phyloP scores from a whole-genome alignment of 2,888 invertebrate species.

The Himalopsyche kuldschensis region DNA sequence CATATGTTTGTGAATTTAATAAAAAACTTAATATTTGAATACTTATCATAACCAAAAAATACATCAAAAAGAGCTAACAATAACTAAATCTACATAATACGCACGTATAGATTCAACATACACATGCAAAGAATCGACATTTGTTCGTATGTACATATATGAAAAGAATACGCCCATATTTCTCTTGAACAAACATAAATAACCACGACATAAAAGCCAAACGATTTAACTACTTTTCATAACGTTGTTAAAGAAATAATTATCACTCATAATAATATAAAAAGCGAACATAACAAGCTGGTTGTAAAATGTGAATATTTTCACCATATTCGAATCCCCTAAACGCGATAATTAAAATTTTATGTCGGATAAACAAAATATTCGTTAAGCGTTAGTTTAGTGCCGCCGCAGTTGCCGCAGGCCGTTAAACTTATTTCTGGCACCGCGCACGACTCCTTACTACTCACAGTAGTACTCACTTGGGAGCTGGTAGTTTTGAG shows the following conservation, averaged over 20 bases:
- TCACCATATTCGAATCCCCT: background rate
- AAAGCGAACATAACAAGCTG: background rate
- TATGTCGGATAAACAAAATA: constrained; percentile 12
- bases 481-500: background rate
- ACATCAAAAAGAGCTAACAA: too few species aligned
- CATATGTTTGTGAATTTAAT: too few species aligned
- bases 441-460: background rate
- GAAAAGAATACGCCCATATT: too few species aligned
- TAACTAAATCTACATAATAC: too few species aligned
- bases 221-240: background rate
- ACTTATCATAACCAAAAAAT: too few species aligned
- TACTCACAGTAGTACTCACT: background rate
- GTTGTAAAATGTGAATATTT: background rate
- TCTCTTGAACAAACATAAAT: too few species aligned
- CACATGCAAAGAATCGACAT: too few species aligned
- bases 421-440: background rate
- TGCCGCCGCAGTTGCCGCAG: constrained; percentile 10
- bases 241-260: background rate
- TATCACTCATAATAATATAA: background rate
- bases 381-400: constrained; percentile 5
- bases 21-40: too few species aligned
- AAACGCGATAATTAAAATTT: constrained; percentile 14
- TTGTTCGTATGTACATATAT: too few species aligned
- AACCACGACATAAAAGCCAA: too few species aligned
- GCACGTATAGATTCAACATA: too few species aligned